phyloP scores from a whole-genome alignment of 2,113 vertebrate genomes.

The Paramisgurnus dabryanus region DNA sequence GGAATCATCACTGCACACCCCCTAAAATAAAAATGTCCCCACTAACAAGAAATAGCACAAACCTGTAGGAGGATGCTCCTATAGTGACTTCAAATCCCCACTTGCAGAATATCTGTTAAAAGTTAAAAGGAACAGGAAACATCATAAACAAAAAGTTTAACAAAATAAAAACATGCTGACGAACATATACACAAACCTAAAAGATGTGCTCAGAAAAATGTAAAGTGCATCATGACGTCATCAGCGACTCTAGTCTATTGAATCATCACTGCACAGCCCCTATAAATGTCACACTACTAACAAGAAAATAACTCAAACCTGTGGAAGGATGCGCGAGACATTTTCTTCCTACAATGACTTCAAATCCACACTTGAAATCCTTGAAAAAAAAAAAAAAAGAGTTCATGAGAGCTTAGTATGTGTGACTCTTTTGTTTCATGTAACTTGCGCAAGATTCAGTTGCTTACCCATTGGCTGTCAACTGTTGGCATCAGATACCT shows the following conservation, averaged over 20 bases:
- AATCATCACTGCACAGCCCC: conserved; percentile 48
- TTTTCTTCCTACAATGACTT: no score
- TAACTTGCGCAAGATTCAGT: not conserved
- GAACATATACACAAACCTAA: not conserved
- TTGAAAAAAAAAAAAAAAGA: not conserved
- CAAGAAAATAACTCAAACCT: not conserved
- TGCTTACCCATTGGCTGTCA: not conserved
- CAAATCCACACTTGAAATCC: no score
- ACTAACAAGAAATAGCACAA: not conserved
- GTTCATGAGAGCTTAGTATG: not conserved
- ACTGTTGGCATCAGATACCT: not conserved
- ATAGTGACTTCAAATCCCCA: not conserved
- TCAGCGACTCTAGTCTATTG: conserved; percentile 62
- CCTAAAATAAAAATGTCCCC: not conserved
- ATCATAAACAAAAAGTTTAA: no score
- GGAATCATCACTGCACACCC: conserved; percentile 49
- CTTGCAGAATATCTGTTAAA: no score
- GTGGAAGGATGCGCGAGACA: not conserved
- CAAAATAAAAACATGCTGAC: no score
- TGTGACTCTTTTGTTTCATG: not conserved
- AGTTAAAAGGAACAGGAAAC: no score
- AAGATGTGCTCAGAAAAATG: conserved; percentile 50
- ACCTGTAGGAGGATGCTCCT: not conserved
- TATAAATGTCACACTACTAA: not conserved
- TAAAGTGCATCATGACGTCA: conserved; percentile 49